phyloP scores from a whole-genome alignment of 2,888 invertebrate species.

The Pammene aurita region DNA sequence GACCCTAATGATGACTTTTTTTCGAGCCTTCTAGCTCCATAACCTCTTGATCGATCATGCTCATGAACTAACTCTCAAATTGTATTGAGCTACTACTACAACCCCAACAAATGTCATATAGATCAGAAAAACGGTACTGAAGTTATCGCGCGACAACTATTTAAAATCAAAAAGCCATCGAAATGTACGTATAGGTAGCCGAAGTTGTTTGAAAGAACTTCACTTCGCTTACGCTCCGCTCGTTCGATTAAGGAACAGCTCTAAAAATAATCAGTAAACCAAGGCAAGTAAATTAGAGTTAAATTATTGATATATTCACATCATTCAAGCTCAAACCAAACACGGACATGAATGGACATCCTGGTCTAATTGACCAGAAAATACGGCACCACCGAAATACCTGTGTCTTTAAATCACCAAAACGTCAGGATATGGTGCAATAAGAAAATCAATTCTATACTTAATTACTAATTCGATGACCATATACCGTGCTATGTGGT shows the following conservation, averaged over 20 bases:
- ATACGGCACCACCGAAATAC: neutral
- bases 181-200: no score
- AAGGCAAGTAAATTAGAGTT: neutral
- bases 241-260: neutral
- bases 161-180: no score
- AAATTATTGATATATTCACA: conserved; percentile 1
- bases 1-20: no score
- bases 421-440: conserved; percentile 23
- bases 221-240: no score
- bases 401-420: conserved; percentile 22
- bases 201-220: no score
- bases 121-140: no score
- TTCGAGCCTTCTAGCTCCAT: no score
- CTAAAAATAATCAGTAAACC: neutral
- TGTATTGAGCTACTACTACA: no score
- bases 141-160: no score
- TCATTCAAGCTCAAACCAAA: neutral
- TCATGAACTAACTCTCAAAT: no score
- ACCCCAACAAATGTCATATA: no score
- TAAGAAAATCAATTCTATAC: conserved; percentile 6
- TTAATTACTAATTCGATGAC: conserved; percentile 34
- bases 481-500: conserved; percentile 28
- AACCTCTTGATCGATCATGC: no score
- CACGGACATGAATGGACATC: neutral
- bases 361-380: neutral